These are phyloP conservation scores for Calycopis cecrops DNA, from an alignment of 1,140 invertebrate species.

Conservation along the genomic window DNA sequence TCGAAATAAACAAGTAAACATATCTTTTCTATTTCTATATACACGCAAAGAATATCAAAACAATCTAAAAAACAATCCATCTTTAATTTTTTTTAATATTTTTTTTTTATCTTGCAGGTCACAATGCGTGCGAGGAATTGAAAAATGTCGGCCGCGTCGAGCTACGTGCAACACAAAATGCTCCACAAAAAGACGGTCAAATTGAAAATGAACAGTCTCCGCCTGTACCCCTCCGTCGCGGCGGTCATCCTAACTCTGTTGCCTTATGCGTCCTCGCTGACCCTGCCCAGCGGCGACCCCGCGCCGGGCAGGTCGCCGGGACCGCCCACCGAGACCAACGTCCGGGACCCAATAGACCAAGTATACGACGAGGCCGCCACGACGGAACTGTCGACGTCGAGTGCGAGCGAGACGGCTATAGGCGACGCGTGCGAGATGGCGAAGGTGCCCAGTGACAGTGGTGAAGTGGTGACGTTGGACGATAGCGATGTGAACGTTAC, in stretches of 20 bases:
- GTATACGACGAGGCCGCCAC: slow-evolving; percentile 50
- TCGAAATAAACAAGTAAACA: too few species aligned
- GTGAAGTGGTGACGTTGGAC: slow-evolving; percentile 53
- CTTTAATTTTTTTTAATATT: too few species aligned
- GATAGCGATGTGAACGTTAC: slow-evolving; percentile 64
- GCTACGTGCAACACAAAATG: slow-evolving; percentile 21
- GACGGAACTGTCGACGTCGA: slow-evolving; percentile 45
- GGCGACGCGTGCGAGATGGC: slow-evolving; percentile 58
- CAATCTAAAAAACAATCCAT: too few species aligned
- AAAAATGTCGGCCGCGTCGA: slow-evolving; percentile 15
- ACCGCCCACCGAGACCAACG: slow-evolving; percentile 43
- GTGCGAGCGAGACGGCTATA: slow-evolving; percentile 41
- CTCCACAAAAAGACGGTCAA: slow-evolving; percentile 30
- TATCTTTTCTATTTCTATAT: too few species aligned
- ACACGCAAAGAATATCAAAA: too few species aligned
- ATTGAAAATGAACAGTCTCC: slow-evolving; percentile 40
- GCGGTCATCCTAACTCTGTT: slow-evolving; percentile 44
- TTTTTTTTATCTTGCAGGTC: neutral
- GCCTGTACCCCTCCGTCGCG: slow-evolving; percentile 34
- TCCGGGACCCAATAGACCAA: slow-evolving; percentile 35
- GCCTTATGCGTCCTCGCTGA: slow-evolving; percentile 56
- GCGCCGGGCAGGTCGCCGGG: slow-evolving; percentile 61
- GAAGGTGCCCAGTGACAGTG: slow-evolving; percentile 58
- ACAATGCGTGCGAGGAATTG: slow-evolving; percentile 1
- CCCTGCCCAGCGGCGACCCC: slow-evolving; percentile 57